These are phyloP conservation scores for Sylvilagus bachmani DNA, from an alignment of 2,113 vertebrate genomes.

Conservation along the genomic window DNA sequence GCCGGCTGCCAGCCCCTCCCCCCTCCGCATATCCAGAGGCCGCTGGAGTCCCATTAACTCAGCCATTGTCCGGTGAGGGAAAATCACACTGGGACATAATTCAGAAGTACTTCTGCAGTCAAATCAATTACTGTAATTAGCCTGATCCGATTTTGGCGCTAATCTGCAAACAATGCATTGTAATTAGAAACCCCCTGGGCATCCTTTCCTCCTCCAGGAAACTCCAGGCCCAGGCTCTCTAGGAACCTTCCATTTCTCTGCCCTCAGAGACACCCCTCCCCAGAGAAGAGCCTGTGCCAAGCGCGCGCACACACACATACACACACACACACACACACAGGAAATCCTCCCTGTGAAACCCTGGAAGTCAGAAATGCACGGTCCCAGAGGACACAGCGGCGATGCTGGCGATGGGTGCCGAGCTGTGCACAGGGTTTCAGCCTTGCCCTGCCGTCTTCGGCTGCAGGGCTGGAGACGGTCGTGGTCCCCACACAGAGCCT, in stretches of 20 bases:
- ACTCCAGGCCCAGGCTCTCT: conserved; percentile 14
- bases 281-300: background rate
- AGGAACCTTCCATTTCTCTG: background rate
- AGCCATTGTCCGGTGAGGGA: conserved; percentile 48
- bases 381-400: background rate
- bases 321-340: background rate
- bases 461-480: background rate
- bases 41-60: conserved; percentile 47
- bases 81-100: conserved; percentile 61
- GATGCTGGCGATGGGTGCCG: background rate
- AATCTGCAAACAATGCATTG: conserved; percentile 74
- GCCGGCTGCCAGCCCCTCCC: background rate
- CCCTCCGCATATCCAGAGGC: background rate
- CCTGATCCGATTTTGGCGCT: conserved; percentile 77
- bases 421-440: too few relatives aligned
- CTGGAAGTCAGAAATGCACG: background rate
- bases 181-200: conserved; percentile 67
- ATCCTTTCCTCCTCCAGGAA: conserved; percentile 47
- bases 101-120: conserved; percentile 69
- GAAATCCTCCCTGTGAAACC: background rate
- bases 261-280: background rate
- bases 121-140: conserved; percentile 80
- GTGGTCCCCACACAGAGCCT: background rate
- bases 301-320: background rate
- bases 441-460: background rate